phyloP scores from a whole-genome alignment of 2,797 vertebrate species.

The Arremon brunneinucha region DNA sequence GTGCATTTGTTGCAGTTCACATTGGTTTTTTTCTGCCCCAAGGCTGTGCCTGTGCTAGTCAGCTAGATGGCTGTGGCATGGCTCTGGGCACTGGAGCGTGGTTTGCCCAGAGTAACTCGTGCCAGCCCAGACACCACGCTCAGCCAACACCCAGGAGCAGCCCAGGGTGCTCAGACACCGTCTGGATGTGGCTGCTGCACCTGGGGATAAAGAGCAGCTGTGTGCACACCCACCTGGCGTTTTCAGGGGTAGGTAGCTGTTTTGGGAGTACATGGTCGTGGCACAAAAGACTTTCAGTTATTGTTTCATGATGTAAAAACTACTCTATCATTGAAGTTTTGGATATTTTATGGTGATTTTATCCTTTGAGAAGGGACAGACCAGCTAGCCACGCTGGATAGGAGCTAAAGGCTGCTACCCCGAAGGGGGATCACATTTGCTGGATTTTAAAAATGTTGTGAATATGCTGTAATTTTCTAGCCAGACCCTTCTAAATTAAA shows the following conservation, averaged over 20 bases:
- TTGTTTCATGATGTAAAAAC: background rate
- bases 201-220: accelerated
- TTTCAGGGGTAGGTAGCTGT: background rate
- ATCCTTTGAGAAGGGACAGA: background rate
- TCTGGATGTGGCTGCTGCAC: background rate
- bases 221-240: background rate
- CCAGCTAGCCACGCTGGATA: background rate
- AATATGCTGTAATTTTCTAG: background rate
- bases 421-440: background rate
- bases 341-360: background rate
- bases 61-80: background rate
- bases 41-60: background rate
- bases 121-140: accelerated
- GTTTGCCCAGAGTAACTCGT: accelerated
- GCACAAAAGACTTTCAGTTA: background rate
- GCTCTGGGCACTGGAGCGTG: background rate
- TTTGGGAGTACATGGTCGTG: background rate
- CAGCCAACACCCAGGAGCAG: background rate
- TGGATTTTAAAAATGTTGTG: background rate
- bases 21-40: background rate
- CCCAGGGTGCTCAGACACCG: accelerated
- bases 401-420: background rate
- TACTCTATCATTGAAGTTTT: background rate
- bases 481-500: background rate
- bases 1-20: background rate